Conservation (phyloP, 1,140 invertebrate genomes). For the Drosophila pandora region DNA sequence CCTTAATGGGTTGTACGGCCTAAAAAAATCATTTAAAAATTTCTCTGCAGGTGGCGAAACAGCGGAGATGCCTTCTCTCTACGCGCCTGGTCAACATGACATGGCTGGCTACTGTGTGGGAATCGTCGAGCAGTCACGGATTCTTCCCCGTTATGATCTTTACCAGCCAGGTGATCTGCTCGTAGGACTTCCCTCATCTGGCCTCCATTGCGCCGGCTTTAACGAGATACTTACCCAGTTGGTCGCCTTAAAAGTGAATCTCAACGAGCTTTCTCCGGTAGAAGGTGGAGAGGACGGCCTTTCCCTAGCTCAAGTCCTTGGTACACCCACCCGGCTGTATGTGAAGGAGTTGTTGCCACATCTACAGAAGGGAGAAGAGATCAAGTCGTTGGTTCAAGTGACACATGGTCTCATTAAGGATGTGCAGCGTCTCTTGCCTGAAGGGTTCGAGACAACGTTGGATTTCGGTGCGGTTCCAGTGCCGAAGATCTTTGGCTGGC, state of each 20-base stretch:
- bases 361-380: constrained; percentile 87
- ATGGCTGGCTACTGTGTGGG: constrained; percentile 97
- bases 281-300: constrained; percentile 29
- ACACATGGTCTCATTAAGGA: constrained; percentile 97
- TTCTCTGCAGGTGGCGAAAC: constrained; percentile 93
- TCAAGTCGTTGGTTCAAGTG: constrained; percentile 97
- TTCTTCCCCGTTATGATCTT: constrained; percentile 88
- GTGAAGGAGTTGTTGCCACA: constrained; percentile 90
- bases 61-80: constrained; percentile 97
- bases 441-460: constrained; percentile 87
- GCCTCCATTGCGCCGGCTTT: constrained; percentile 96
- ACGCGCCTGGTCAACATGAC: constrained; percentile 92
- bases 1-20: background rate
- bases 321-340: constrained; percentile 96
- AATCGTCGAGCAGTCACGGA: constrained; percentile 89
- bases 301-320: constrained; percentile 87
- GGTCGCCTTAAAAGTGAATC: constrained; percentile 75
- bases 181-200: constrained; percentile 92
- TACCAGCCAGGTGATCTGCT: constrained; percentile 90
- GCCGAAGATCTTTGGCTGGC: constrained; percentile 88
- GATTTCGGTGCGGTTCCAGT: constrained; percentile 91
- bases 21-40: background rate
- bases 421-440: constrained; percentile 91
- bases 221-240: constrained; percentile 91
- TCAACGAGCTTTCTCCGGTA: constrained; percentile 43